Evolutionary conservation across 2,113 vertebrate species (phyloP), one percentile per base, ranked within the genome.

Genomic region (Salvelinus alpinus): DNA sequence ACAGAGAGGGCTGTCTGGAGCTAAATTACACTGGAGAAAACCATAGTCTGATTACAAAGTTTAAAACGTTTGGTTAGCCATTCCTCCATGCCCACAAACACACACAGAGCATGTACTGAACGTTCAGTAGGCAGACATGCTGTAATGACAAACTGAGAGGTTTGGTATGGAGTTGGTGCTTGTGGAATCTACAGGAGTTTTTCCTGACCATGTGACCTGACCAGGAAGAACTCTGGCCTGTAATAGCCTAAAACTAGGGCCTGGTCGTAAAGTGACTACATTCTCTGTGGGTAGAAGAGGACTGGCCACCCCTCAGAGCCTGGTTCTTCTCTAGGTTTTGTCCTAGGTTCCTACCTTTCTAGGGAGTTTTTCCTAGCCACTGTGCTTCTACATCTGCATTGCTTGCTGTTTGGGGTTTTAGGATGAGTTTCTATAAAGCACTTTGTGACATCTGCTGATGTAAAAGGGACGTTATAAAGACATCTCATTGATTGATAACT

Each of bases 11-110:
- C 89, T 91, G 90, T 91, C 89, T 91, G 89, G 84, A 73, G 83
- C 86, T 84, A 92, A 93, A 93, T 92, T 93, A 92, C 85, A 90
- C 87, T 88, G 75, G 84, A 88, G 84, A 80, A 86, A 89, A 92
- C 86, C 85, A 88, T 74, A 83, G 90, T 89, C 89, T 89, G 90
- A 91, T 90, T 91, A 92, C 91, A 91, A 90, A 89, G 85, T 87
- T 90, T 89, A 88, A 91, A 91, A 89, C 87, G 84, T 90, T 91
- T 85, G 89, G 90, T 90, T 83, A 85, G 84, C 9, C 60, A 84
- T 87, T 82, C 77, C 88, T 86, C 81, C 85, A 38, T 71, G 85
- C 78, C 86, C 88, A 84, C 88, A 89, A 85, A 88, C 79, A 84
- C 84, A 87, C 82, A 88, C 51, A 54, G 72, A 25, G 22, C 6